A percentile compares a stretch with the other conserved stretches of the same genome.
Evolutionary conservation across 2,888 invertebrate species (phyloP).

Genomic region (Malacosoma neustria): DNA sequence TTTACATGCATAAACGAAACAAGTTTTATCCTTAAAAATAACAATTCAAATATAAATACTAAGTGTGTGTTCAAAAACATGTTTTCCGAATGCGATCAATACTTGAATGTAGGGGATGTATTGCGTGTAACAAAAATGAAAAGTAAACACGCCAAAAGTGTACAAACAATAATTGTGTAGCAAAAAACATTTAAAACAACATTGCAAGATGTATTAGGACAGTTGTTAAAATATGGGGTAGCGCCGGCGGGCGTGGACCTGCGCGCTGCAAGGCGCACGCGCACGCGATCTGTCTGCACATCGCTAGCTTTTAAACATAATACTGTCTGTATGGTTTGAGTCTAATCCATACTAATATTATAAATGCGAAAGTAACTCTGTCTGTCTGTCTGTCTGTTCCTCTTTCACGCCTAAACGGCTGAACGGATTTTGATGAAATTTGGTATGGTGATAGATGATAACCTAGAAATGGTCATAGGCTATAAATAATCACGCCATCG

Average conservation of each 20-base stretch:
- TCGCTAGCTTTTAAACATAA: too few relatives aligned
- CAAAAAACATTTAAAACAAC: slow-evolving; percentile 71
- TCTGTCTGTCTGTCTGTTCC: too few relatives aligned
- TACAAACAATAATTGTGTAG: slow-evolving; percentile 61
- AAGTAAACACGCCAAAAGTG: slow-evolving; percentile 64
- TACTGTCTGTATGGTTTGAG: too few relatives aligned
- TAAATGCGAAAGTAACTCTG: too few relatives aligned
- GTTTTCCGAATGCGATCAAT: background rate
- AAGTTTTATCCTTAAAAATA: slow-evolving; percentile 8
- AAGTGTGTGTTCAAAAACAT: background rate
- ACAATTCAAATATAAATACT: background rate
- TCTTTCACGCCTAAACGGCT: too few relatives aligned
- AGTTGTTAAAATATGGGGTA: slow-evolving; percentile 76
- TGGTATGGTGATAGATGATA: too few relatives aligned
- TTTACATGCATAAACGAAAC: slow-evolving; percentile 56
- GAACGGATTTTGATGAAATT: too few relatives aligned
- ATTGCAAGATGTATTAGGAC: slow-evolving; percentile 75
- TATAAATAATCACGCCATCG: too few relatives aligned
- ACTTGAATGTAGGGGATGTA: slow-evolving; percentile 7
- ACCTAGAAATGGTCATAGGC: too few relatives aligned
- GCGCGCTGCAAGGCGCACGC: slow-evolving; percentile 42
- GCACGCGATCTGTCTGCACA: slow-evolving; percentile 53
- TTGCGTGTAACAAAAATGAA: slow-evolving; percentile 46
- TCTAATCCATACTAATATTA: too few relatives aligned
- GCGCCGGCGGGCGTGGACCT: slow-evolving; percentile 50